Conservation (phyloP, 2,888 invertebrate genomes). For the Linnaemya tessellans region DNA sequence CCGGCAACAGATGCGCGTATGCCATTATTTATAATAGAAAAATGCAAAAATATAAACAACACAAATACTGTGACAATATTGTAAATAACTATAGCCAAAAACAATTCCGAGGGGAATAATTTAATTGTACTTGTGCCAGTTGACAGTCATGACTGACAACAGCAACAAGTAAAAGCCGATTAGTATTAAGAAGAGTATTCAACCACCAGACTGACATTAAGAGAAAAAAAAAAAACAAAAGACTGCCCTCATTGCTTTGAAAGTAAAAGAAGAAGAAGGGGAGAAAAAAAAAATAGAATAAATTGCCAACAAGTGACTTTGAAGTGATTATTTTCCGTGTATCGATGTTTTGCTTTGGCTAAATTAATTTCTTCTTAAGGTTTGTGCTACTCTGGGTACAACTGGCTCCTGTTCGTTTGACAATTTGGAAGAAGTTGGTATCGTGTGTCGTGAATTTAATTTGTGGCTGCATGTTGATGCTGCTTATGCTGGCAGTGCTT, state of each 20-base stretch:
- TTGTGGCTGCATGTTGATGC: conserved; percentile 99
- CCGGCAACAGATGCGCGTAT: conserved; percentile 56
- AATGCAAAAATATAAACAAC: background rate
- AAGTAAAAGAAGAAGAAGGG: background rate
- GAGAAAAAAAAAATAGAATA: background rate
- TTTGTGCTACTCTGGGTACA: conserved; percentile 96
- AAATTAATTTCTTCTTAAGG: conserved; percentile 61
- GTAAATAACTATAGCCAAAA: background rate
- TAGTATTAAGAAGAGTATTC: conserved; percentile 39
- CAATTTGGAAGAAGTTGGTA: conserved; percentile 88
- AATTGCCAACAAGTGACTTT: conserved; percentile 47
- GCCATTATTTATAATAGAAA: conserved; percentile 19
- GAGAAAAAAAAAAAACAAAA: background rate
- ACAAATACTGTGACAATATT: background rate
- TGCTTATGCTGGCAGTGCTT: conserved; percentile 98
- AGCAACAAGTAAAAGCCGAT: conserved; percentile 70
- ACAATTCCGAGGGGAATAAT: conserved; percentile 52
- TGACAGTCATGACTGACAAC: conserved; percentile 46
- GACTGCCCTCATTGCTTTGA: conserved; percentile 6
- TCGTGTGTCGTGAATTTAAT: conserved; percentile 89
- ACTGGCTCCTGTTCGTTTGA: conserved; percentile 99
- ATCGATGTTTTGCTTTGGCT: background rate
- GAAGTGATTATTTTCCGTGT: conserved; percentile 10
- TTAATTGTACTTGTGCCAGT: conserved; percentile 9
- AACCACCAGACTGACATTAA: conserved; percentile 57